Evolutionary conservation across 2,888 invertebrate genomes (phyloP).

Genomic region (Drosophila neonasuta): DNA sequence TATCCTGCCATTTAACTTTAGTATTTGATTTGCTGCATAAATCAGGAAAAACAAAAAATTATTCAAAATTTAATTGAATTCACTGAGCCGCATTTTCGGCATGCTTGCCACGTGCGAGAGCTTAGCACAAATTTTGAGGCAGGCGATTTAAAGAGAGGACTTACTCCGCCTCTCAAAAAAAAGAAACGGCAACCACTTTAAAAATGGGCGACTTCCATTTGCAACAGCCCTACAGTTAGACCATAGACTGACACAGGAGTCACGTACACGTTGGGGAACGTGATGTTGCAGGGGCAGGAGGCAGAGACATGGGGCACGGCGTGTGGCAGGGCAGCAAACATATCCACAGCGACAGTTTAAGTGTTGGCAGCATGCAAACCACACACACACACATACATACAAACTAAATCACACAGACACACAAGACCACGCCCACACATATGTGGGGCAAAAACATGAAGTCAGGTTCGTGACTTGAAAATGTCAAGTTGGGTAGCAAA

Average conservation of each 20-base stretch:
- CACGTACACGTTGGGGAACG: conserved; percentile 50
- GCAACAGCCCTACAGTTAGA: conserved; percentile 11
- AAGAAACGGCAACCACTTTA: conserved; percentile 24
- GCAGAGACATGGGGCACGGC: background rate
- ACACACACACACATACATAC: conserved; percentile 26
- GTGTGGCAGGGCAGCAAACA: conserved; percentile 34
- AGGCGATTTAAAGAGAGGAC: conserved; percentile 34
- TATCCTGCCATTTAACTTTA: conserved; percentile 8
- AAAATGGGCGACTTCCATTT: conserved; percentile 41
- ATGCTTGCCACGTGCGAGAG: conserved; percentile 43
- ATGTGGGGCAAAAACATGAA: conserved; percentile 33
- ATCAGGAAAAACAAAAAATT: conserved; percentile 25
- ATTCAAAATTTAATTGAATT: conserved; percentile 53
- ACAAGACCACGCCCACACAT: conserved; percentile 39
- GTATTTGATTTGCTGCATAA: conserved; percentile 37
- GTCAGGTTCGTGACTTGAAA: conserved; percentile 55
- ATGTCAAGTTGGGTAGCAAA: conserved; percentile 37
- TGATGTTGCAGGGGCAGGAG: background rate
- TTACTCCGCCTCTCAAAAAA: conserved; percentile 6
- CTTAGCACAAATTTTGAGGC: conserved; percentile 41
- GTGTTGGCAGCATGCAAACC: conserved; percentile 69
- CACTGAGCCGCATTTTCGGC: conserved; percentile 14
- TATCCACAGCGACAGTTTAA: conserved; percentile 60
- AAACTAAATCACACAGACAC: conserved; percentile 2
- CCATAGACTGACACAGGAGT: conserved; percentile 39